Base-by-base conservation (phyloP, 2,888 invertebrate species). In the Drosophila neonasuta region DNA sequence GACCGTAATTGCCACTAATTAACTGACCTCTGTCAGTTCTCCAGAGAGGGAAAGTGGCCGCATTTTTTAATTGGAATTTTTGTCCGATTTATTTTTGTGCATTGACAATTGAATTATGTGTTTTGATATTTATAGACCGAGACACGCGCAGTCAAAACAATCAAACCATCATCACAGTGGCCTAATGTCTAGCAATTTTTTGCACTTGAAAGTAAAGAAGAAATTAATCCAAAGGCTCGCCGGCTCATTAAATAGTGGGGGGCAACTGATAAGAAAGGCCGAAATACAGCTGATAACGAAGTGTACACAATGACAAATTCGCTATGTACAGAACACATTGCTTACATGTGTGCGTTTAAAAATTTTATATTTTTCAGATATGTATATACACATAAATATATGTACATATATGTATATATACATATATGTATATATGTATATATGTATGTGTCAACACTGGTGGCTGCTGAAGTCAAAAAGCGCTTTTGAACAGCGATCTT, bases 21-120 rank as follows among this genome's bases (percentile, higher is more conserved):
- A 74, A 78, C n/a, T 68, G 63, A 74, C 78, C 78, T 34, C 36
- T 42, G 32, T 32, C 32, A 24, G 24, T 24, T 24, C 24, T 24
- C 24, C 24, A 24, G 24, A 44, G 24, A 8, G 13, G 54, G 34
- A 45, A 7, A 44, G 36, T 61, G 20, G 36, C 17, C 9, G 36
- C 36, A n/a, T 36, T 39, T 11, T 36, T 39, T 11, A 52, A 52
- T 52, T 36, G 45, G 45, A 51, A 17, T 17, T 11, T n/a, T 6
- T 13, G 30, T 7, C n/a, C 63, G 57, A 68, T 78, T 78, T 74
- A 74, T 74, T 68, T 73, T 74, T 61, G 64, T 60, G 69, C 60
- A 58, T 36, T 44, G 13, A 34, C 44, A 52, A 42, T 55, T 61
- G 44, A 39, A 68, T 55, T 62, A 58, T 73, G 36, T 65, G 11